These are phyloP conservation scores for Poecilus cupreus DNA, from an alignment of 2,888 invertebrate genomes.

Conservation along the genomic window DNA sequence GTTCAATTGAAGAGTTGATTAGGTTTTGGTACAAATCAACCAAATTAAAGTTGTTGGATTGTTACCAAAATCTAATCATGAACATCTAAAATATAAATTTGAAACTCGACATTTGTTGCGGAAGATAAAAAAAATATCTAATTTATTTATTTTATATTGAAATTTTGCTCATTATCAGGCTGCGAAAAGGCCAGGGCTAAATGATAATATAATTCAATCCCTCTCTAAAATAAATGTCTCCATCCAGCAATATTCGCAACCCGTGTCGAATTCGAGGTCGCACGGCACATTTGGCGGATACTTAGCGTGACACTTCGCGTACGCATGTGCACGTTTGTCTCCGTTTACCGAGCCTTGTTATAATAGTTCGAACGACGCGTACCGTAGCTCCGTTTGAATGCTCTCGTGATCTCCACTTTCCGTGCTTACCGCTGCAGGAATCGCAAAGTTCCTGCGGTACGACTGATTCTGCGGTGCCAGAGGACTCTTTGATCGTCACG, in stretches of 20 bases:
- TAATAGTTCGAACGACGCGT: conserved; percentile 12
- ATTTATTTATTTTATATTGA: too few species aligned
- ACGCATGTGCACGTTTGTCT: conserved; percentile 9
- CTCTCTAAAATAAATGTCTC: not conserved
- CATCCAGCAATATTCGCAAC: not conserved
- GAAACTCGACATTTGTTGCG: too few species aligned
- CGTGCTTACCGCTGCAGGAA: not conserved
- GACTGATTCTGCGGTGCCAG: not conserved
- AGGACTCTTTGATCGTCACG: conserved; percentile 28
- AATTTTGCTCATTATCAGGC: too few species aligned
- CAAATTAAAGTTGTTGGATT: too few species aligned
- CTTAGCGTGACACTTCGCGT: conserved; percentile 16
- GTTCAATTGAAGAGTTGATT: too few species aligned
- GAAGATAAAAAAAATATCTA: too few species aligned
- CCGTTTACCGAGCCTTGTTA: conserved; percentile 33
- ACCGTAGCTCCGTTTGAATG: not conserved
- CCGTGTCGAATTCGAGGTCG: not conserved
- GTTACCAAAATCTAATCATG: too few species aligned
- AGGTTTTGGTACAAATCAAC: too few species aligned
- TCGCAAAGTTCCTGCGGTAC: conserved; percentile 18
- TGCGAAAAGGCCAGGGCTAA: too few species aligned
- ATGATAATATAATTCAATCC: not conserved
- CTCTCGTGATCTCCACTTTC: conserved; percentile 37
- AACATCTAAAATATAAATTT: too few species aligned
- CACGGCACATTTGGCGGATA: conserved; percentile 35